These are phyloP conservation scores for Sylvia borin DNA, from an alignment of 2,797 vertebrate species.

Conservation along the genomic window DNA sequence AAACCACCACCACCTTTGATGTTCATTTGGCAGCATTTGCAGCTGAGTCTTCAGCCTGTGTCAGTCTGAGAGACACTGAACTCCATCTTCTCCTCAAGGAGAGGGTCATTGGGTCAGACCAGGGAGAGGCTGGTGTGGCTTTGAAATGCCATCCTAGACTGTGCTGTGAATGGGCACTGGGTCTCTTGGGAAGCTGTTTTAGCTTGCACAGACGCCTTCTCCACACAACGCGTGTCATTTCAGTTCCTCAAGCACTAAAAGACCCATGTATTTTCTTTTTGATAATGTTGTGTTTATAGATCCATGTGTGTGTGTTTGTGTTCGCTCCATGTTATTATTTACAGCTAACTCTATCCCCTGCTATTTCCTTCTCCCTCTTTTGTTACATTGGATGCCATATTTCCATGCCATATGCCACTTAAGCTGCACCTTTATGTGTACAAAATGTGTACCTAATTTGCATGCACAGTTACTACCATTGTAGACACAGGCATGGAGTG, in stretches of 20 bases:
- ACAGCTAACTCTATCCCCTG: constrained; percentile 54
- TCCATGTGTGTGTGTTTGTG: constrained; percentile 44
- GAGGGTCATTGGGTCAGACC: not conserved
- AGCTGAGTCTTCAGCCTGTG: not conserved
- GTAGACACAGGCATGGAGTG: constrained; percentile 60
- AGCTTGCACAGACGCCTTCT: not conserved
- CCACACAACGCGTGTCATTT: not conserved
- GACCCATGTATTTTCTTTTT: constrained; percentile 11
- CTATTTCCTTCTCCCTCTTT: constrained; percentile 55
- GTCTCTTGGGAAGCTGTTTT: not conserved
- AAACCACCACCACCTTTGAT: not conserved
- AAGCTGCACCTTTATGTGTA: constrained; percentile 68
- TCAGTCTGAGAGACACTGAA: not conserved
- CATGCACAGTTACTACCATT: constrained; percentile 69
- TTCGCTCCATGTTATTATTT: constrained; percentile 58
- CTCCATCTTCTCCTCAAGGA: not conserved
- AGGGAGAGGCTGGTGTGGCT: not conserved
- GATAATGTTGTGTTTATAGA: constrained; percentile 22
- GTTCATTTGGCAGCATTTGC: not conserved
- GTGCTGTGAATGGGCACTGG: not conserved
- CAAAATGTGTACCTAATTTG: constrained; percentile 66
- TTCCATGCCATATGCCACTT: constrained; percentile 65
- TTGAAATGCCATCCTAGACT: not conserved
- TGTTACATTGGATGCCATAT: constrained; percentile 58
- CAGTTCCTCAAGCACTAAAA: not conserved